Conservation (phyloP, 1,140 invertebrate species). For the Dendrolimus punctatus region DNA sequence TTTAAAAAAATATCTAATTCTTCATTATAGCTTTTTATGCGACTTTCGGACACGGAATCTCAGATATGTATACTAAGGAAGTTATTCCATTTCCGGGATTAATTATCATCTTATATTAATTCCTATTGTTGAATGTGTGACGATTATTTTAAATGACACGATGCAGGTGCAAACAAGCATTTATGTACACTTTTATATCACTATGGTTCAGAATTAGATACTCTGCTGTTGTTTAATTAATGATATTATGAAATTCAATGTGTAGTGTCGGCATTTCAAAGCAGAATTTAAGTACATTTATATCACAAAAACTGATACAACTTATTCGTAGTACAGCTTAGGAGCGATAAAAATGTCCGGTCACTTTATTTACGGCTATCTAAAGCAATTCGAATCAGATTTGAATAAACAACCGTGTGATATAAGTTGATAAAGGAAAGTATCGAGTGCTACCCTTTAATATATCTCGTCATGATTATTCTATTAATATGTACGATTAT, state of each 20-base stretch:
- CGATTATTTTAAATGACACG: neutral
- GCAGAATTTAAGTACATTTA: slow-evolving; percentile 1
- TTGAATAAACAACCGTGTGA: slow-evolving; percentile 48
- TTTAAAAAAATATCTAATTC: no score
- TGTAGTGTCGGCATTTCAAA: neutral
- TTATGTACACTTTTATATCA: neutral
- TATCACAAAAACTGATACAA: slow-evolving; percentile 19
- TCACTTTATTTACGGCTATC: slow-evolving; percentile 42
- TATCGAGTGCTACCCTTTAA: neutral
- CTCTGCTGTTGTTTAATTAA: no score
- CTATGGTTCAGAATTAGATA: neutral
- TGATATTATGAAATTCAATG: no score
- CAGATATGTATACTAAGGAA: no score
- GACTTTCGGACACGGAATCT: no score
- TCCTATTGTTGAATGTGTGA: neutral
- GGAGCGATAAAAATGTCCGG: slow-evolving; percentile 40
- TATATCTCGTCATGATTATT: slow-evolving; percentile 37
- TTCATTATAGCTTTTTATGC: no score
- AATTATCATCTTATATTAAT: neutral
- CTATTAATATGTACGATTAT: slow-evolving; percentile 43
- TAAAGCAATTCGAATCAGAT: slow-evolving; percentile 34
- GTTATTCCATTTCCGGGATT: no score
- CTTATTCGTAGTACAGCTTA: slow-evolving; percentile 19
- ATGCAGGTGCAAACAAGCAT: neutral
- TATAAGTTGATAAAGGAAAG: neutral